phyloP scores from a whole-genome alignment of 2,888 invertebrate species.

The Adelphocoris suturalis region DNA sequence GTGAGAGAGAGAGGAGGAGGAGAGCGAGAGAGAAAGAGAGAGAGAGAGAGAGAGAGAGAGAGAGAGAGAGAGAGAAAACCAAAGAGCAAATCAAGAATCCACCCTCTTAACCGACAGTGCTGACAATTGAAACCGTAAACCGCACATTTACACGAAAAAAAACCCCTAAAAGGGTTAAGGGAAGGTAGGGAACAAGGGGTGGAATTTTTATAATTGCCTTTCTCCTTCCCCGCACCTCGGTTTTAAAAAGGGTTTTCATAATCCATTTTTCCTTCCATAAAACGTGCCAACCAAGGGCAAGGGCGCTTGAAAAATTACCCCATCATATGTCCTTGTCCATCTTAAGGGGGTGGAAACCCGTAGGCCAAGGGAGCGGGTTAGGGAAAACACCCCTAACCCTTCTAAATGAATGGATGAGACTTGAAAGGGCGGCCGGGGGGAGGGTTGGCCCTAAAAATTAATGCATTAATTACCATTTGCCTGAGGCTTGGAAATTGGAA shows the following conservation, averaged over 20 bases:
- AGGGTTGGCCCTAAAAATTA: constrained; percentile 75
- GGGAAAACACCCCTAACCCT: constrained; percentile 47
- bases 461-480: constrained; percentile 77
- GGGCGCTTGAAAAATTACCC: constrained; percentile 73
- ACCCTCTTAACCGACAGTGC: constrained; percentile 42
- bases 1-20: no score
- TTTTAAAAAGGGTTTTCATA: constrained; percentile 66
- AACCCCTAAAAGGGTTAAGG: not conserved
- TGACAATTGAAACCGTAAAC: constrained; percentile 55
- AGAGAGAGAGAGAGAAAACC: no score
- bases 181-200: not conserved
- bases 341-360: constrained; percentile 65
- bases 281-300: constrained; percentile 52
- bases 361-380: constrained; percentile 47
- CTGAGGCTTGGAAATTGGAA: constrained; percentile 74
- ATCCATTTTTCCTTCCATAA: constrained; percentile 72
- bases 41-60: no score
- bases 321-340: constrained; percentile 74
- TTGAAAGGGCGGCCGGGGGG: constrained; percentile 42
- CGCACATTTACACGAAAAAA: constrained; percentile 60
- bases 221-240: constrained; percentile 57
- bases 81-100: constrained; percentile 19
- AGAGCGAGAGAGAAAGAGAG: no score
- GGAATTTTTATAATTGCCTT: constrained; percentile 70
- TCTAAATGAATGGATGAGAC: constrained; percentile 74